Percentiles rank a stretch among this genome's conserved stretches.
Evolutionary conservation across 2,113 vertebrate genomes (phyloP).

Genomic region (Paralichthys olivaceus): DNA sequence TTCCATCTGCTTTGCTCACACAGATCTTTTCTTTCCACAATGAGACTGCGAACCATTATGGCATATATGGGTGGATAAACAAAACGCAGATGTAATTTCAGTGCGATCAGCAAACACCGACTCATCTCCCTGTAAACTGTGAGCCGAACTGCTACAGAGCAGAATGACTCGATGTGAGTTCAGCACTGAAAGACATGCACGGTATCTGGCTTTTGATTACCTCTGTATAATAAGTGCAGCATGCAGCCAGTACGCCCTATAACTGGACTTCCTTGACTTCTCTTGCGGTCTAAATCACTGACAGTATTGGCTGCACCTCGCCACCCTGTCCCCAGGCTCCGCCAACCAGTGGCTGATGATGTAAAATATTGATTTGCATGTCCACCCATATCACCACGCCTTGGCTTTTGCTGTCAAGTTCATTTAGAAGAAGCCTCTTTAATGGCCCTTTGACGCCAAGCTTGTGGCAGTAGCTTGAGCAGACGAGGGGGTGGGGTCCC

Average conservation of each 20-base stretch:
- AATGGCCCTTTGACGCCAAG: constrained; percentile 71
- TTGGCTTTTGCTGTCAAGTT: constrained; percentile 77
- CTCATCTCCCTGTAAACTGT: constrained; percentile 36
- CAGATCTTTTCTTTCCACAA: constrained; percentile 51
- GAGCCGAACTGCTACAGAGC: constrained; percentile 13
- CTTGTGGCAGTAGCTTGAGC: constrained; percentile 53
- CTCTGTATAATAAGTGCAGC: constrained; percentile 6
- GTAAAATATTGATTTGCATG: constrained; percentile 85
- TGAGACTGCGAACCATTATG: constrained; percentile 34
- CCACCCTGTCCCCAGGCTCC: constrained; percentile 54
- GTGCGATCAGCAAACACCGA: constrained; percentile 37
- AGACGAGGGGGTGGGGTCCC: constrained; percentile 6
- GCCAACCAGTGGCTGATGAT: constrained; percentile 72
- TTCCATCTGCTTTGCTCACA: constrained; percentile 56
- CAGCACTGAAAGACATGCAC: neutral
- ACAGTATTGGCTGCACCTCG: constrained; percentile 41
- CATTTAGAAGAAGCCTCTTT: constrained; percentile 74
- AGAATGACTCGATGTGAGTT: constrained; percentile 7
- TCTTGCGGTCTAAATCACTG: constrained; percentile 58
- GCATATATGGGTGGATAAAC: constrained; percentile 50
- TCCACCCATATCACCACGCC: constrained; percentile 77
- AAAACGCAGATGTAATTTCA: constrained; percentile 58
- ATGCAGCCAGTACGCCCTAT: constrained; percentile 9
- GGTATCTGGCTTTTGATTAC: constrained; percentile 22
- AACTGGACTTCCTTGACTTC: constrained; percentile 29